phyloP scores from a whole-genome alignment of 2,888 invertebrate species.

The Ophion obscuratus region DNA sequence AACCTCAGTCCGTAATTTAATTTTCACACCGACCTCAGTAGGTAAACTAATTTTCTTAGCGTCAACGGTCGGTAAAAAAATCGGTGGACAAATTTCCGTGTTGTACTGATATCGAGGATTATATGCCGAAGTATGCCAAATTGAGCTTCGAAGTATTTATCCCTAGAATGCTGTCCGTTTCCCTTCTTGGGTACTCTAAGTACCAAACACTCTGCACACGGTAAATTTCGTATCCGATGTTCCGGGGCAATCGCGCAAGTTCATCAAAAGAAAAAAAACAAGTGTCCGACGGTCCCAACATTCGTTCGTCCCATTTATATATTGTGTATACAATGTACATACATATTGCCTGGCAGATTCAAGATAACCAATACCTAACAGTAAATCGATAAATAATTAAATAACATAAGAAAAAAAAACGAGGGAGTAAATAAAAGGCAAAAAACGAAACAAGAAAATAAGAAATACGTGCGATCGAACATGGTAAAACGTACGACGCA shows the following conservation, averaged over 20 bases:
- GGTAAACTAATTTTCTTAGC: too few relatives aligned
- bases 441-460: slow-evolving; percentile 16
- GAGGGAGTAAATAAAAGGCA: slow-evolving; percentile 21
- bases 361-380: slow-evolving; percentile 70
- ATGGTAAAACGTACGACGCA: slow-evolving; percentile 55
- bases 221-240: background rate
- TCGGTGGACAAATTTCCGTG: too few relatives aligned
- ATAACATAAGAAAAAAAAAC: slow-evolving; percentile 70
- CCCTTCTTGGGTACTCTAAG: background rate
- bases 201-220: too few relatives aligned
- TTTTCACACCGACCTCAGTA: too few relatives aligned
- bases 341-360: slow-evolving; percentile 70
- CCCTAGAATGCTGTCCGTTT: background rate
- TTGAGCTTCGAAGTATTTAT: too few relatives aligned
- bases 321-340: slow-evolving; percentile 69
- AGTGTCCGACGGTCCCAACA: background rate
- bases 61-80: too few relatives aligned
- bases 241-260: background rate
- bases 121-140: too few relatives aligned
- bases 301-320: slow-evolving; percentile 47
- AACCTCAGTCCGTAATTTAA: too few relatives aligned
- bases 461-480: slow-evolving; percentile 21
- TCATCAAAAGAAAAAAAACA: background rate
- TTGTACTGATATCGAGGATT: too few relatives aligned
- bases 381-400: slow-evolving; percentile 72